A percentile compares a stretch with the other conserved stretches of the same genome.
Conservation (phyloP, 2,888 invertebrate genomes). For the Tillus elongatus region DNA sequence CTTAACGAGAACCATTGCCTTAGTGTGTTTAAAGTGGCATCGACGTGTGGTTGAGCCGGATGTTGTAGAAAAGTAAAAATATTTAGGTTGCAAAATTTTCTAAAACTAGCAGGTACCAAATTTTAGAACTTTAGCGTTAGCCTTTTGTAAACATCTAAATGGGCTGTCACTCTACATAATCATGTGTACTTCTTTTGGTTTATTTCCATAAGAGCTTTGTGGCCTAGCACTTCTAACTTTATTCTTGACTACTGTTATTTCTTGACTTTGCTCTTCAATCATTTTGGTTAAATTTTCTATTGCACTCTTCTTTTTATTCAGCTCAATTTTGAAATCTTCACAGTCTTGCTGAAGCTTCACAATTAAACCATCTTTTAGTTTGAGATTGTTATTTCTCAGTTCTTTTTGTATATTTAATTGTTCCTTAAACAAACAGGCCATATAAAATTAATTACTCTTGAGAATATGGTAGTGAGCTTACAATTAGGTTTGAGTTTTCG, state of each 20-base stretch:
- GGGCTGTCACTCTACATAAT: too few species aligned
- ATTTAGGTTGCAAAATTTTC: background rate
- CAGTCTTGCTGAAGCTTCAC: constrained; percentile 38
- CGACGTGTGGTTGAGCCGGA: too few species aligned
- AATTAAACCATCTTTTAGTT: constrained; percentile 45
- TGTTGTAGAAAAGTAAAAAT: too few species aligned
- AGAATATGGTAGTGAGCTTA: background rate
- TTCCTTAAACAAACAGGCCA: constrained; percentile 38
- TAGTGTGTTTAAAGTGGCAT: too few species aligned
- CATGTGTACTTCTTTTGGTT: constrained; percentile 13
- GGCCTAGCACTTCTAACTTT: constrained; percentile 31
- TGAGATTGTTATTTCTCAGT: constrained; percentile 43
- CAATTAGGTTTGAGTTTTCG: constrained; percentile 9
- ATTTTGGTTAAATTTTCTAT: constrained; percentile 45
- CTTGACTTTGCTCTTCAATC: constrained; percentile 42
- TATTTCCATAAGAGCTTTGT: constrained; percentile 15
- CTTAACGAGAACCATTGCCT: too few species aligned
- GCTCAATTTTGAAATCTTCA: constrained; percentile 29
- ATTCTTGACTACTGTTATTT: constrained; percentile 44
- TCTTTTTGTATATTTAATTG: constrained; percentile 47
- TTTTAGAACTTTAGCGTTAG: background rate
- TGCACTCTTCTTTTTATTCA: constrained; percentile 45
- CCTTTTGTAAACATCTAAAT: too few species aligned
- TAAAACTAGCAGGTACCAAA: background rate
- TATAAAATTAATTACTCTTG: constrained; percentile 1